Conservation (phyloP, 2,113 vertebrate genomes). For the Muntiacus reevesi region DNA sequence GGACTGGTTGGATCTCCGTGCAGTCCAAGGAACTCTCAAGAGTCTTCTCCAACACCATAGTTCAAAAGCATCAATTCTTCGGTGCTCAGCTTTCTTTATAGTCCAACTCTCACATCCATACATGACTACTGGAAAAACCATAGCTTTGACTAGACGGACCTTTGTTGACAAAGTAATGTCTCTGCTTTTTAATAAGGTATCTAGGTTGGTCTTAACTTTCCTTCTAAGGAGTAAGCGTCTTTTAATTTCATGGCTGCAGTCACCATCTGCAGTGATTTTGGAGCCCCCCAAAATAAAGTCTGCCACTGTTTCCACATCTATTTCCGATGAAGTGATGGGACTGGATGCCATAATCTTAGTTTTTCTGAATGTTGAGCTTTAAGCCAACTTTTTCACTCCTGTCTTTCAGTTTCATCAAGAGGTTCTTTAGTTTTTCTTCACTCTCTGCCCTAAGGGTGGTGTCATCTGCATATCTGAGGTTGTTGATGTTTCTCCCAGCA, state of each 20-base stretch:
- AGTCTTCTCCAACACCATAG: neutral
- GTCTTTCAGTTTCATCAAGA: neutral
- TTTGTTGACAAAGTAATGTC: neutral
- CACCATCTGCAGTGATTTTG: neutral
- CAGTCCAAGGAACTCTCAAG: neutral
- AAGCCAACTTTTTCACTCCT: neutral
- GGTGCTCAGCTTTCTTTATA: neutral
- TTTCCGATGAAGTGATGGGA: neutral
- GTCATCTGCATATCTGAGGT: neutral
- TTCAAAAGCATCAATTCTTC: neutral
- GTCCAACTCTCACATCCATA: neutral
- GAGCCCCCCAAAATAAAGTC: accelerated
- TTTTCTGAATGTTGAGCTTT: neutral
- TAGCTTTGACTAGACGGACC: neutral
- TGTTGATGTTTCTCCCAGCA: neutral
- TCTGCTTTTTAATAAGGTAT: neutral
- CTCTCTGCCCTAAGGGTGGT: neutral
- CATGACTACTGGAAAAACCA: neutral
- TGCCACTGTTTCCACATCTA: neutral
- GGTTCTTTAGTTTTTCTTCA: neutral
- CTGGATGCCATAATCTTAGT: accelerated
- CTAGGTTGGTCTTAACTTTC: neutral
- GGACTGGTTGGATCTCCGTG: neutral
- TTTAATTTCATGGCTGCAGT: neutral
- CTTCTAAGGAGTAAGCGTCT: neutral